Conservation (phyloP, 2,888 invertebrate genomes). For the Tenthredo livida region DNA sequence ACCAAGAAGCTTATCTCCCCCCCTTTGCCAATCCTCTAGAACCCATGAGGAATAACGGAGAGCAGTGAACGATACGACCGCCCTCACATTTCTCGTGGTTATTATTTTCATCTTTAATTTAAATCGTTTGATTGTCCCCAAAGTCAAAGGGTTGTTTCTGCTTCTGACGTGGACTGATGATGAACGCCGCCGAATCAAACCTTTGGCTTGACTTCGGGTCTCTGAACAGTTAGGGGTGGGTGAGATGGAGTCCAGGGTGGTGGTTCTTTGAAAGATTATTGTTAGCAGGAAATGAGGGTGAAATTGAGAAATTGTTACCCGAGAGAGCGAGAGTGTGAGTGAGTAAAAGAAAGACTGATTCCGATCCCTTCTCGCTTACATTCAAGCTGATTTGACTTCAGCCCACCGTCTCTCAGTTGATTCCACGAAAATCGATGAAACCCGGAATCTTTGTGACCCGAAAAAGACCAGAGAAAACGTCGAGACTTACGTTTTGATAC, state of each 20-base stretch:
- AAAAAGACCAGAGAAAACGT: conserved; percentile 27
- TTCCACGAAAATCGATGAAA: conserved; percentile 31
- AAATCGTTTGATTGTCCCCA: conserved; percentile 65
- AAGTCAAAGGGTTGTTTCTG: conserved; percentile 67
- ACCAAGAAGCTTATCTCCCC: conserved; percentile 46
- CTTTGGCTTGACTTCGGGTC: conserved; percentile 51
- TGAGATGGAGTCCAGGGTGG: conserved; percentile 41
- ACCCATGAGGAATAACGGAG: conserved; percentile 23
- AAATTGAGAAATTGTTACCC: conserved; percentile 55
- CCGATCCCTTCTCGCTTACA: conserved; percentile 46
- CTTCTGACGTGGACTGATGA: conserved; percentile 69
- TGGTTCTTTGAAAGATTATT: conserved; percentile 55
- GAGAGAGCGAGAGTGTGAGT: conserved; percentile 12
- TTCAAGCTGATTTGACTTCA: conserved; percentile 53
- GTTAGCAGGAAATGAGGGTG: conserved; percentile 54
- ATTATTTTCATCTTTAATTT: conserved; percentile 72
- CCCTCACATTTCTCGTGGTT: conserved; percentile 55
- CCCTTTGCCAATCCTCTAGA: conserved; percentile 45
- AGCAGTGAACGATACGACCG: conserved; percentile 40
- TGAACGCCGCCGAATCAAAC: conserved; percentile 57
- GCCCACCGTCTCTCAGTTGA: conserved; percentile 13
- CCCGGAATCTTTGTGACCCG: conserved; percentile 4
- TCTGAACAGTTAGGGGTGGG: conserved; percentile 36
- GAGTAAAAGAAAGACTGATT: conserved; percentile 13
- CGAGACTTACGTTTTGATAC: conserved; percentile 29